phyloP scores from a whole-genome alignment of 2,797 vertebrate species.

The Argya squamiceps region DNA sequence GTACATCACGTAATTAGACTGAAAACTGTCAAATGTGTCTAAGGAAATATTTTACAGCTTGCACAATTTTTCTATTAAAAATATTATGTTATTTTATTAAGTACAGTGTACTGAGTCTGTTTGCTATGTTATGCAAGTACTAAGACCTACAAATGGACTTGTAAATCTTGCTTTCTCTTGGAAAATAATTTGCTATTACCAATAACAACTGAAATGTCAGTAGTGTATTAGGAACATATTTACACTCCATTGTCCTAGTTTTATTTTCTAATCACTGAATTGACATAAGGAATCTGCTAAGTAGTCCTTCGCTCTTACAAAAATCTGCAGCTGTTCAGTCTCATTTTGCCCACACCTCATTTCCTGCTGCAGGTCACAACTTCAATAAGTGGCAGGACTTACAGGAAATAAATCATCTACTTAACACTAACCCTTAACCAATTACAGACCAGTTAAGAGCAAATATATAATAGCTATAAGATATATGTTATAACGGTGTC shows the following conservation, averaged over 20 bases:
- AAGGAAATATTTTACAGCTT: slow-evolving; percentile 30
- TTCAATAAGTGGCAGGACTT: slow-evolving; percentile 69
- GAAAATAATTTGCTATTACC: slow-evolving; percentile 8
- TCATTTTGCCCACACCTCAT: slow-evolving; percentile 65
- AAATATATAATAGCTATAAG: slow-evolving; percentile 40
- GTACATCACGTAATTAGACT: slow-evolving; percentile 1
- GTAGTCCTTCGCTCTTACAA: background rate
- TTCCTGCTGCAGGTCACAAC: slow-evolving; percentile 66
- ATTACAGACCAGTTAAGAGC: slow-evolving; percentile 57
- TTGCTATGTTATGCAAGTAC: background rate
- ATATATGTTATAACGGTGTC: background rate
- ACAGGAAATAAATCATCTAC: slow-evolving; percentile 72
- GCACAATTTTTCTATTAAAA: slow-evolving; percentile 39
- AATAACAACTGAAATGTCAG: slow-evolving; percentile 3
- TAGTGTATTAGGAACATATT: slow-evolving; percentile 11
- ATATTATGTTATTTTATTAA: background rate
- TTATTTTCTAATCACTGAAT: slow-evolving; percentile 41
- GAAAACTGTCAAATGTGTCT: background rate
- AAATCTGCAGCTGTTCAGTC: slow-evolving; percentile 55
- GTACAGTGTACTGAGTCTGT: background rate
- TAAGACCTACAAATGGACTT: background rate
- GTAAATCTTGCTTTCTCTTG: slow-evolving; percentile 36
- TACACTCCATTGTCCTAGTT: slow-evolving; percentile 13
- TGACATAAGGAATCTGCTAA: slow-evolving; percentile 35
- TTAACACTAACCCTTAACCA: slow-evolving; percentile 65